These are phyloP conservation scores for Patella vulgata DNA, from an alignment of 1,140 invertebrate species.

Conservation along the genomic window DNA sequence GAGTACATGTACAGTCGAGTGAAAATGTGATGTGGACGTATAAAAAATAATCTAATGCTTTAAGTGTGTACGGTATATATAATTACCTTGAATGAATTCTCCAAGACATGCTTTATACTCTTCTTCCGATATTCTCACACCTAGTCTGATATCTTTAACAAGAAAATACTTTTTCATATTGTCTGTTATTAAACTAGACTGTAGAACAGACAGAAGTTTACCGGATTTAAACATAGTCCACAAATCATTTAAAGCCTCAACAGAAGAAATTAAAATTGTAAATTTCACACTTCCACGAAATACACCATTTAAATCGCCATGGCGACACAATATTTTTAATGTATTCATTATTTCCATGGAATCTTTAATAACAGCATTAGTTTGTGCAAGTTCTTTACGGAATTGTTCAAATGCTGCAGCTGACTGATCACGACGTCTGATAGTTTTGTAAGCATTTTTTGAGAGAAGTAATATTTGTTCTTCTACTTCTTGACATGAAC, in stretches of 20 bases:
- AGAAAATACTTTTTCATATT: conserved; percentile 23
- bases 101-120: conserved; percentile 41
- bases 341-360: conserved; percentile 49
- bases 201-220: conserved; percentile 29
- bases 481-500: conserved; percentile 43
- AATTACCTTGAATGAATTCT: no score
- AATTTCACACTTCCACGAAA: conserved; percentile 47
- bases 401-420: conserved; percentile 52
- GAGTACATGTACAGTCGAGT: no score
- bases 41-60: no score
- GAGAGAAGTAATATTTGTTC: conserved; percentile 43
- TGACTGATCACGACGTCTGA: conserved; percentile 38
- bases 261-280: conserved; percentile 29
- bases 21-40: no score
- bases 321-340: conserved; percentile 50
- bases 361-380: conserved; percentile 46
- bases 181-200: conserved; percentile 33
- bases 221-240: conserved; percentile 46
- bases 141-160: conserved; percentile 28
- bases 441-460: conserved; percentile 38
- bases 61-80: no score
- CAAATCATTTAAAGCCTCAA: conserved; percentile 29
- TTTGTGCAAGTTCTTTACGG: conserved; percentile 45
- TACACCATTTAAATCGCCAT: conserved; percentile 41
- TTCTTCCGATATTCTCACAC: conserved; percentile 36